These are phyloP conservation scores for Camelus dromedarius DNA, from an alignment of 2,113 vertebrate species.

Conservation along the genomic window DNA sequence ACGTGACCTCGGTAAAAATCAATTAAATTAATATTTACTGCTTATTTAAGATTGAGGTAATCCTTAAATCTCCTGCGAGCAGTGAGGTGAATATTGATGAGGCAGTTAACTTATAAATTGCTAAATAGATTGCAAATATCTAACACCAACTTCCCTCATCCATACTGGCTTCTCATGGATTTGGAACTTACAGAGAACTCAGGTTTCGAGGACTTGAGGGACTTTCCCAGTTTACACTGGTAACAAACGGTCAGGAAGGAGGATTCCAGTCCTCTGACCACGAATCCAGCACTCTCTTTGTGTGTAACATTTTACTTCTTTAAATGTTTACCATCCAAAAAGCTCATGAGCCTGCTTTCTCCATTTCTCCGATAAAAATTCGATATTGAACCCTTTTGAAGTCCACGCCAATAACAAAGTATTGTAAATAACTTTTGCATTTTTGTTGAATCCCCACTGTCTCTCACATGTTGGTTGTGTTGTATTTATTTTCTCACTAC, in stretches of 20 bases:
- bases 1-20: conserved; percentile 73
- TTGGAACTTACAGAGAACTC: background rate
- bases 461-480: background rate
- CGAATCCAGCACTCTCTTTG: background rate
- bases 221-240: conserved; percentile 6
- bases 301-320: background rate
- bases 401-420: background rate
- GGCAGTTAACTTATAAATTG: conserved; percentile 69
- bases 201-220: background rate
- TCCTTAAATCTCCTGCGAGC: conserved; percentile 62
- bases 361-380: background rate
- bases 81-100: conserved; percentile 61
- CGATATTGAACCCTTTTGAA: background rate
- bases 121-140: conserved; percentile 11
- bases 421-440: background rate
- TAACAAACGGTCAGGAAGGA: background rate
- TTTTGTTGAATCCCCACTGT: background rate
- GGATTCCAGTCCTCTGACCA: background rate
- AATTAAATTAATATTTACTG: conserved; percentile 69
- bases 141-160: background rate
- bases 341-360: background rate
- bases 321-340: background rate
- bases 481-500: background rate
- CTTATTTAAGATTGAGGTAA: conserved; percentile 63
- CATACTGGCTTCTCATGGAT: background rate